Percentiles rank a stretch among this genome's conserved stretches.
Conservation (phyloP, 2,888 invertebrate species). For the Leptopterna dolabrata region DNA sequence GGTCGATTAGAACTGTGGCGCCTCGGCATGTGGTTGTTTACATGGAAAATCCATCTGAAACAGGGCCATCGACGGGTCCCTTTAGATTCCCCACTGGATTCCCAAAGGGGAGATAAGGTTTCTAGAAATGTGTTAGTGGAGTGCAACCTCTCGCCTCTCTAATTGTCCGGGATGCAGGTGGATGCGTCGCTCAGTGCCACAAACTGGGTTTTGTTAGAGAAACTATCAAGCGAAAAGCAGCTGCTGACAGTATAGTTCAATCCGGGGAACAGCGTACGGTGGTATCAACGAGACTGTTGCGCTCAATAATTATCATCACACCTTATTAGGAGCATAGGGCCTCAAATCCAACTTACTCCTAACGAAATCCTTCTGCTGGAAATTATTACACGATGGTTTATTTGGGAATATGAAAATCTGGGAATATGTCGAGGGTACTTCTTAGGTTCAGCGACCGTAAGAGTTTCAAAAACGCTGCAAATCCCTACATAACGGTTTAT, state of each 20-base stretch:
- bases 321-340: too few species aligned
- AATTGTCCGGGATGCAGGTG: neutral
- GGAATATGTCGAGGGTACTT: too few species aligned
- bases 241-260: neutral
- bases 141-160: neutral
- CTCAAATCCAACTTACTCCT: too few species aligned
- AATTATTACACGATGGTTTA: too few species aligned
- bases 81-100: neutral
- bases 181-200: neutral
- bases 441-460: too few species aligned
- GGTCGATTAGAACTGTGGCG: constrained; percentile 16
- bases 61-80: neutral
- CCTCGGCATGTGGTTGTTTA: constrained; percentile 19
- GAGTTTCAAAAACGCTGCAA: too few species aligned
- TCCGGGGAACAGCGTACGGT: too few species aligned
- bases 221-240: neutral
- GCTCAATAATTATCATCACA: too few species aligned
- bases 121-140: neutral
- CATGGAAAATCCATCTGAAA: constrained; percentile 30
- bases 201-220: neutral
- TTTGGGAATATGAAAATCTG: too few species aligned
- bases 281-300: too few species aligned
- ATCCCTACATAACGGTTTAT: too few species aligned
- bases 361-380: too few species aligned
- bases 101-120: neutral